Conservation (phyloP, 2,113 vertebrate species). For the Alligator mississippiensis region DNA sequence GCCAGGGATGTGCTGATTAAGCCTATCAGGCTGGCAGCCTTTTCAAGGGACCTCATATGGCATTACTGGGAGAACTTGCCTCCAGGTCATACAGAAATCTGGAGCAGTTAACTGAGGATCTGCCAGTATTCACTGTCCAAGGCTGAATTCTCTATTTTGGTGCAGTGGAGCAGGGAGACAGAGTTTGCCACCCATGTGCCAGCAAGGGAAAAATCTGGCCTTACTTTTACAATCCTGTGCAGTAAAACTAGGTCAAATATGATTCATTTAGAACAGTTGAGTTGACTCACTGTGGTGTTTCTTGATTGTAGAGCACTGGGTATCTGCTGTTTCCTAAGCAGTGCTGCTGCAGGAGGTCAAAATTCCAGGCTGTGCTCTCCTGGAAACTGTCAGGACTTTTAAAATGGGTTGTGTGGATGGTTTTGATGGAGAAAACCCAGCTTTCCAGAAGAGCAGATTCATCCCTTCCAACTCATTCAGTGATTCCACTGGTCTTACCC, state of each 20-base stretch:
- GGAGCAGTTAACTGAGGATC: background rate
- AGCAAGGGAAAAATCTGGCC: slow-evolving; percentile 5
- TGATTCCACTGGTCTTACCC: background rate
- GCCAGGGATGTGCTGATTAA: background rate
- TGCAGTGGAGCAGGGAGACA: background rate
- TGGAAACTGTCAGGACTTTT: background rate
- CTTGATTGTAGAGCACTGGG: background rate
- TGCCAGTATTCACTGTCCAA: background rate
- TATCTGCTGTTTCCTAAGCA: slow-evolving; percentile 12
- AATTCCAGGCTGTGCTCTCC: background rate
- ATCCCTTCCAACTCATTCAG: background rate
- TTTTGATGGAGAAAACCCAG: background rate
- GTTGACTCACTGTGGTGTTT: slow-evolving; percentile 49
- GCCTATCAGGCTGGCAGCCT: background rate
- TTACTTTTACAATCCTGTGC: slow-evolving; percentile 5
- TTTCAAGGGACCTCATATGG: background rate
- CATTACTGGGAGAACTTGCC: background rate
- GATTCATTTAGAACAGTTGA: slow-evolving; percentile 21
- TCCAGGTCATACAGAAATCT: background rate
- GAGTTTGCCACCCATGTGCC: background rate
- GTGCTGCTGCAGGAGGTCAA: background rate
- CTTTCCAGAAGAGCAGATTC: background rate
- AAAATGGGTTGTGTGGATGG: background rate
- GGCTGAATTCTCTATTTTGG: background rate
- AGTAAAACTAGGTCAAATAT: slow-evolving; percentile 50